Evolutionary conservation across 2,113 vertebrate genomes (phyloP), one percentile per base, ranked within the genome.

Genomic region (Marmota flaviventris): DNA sequence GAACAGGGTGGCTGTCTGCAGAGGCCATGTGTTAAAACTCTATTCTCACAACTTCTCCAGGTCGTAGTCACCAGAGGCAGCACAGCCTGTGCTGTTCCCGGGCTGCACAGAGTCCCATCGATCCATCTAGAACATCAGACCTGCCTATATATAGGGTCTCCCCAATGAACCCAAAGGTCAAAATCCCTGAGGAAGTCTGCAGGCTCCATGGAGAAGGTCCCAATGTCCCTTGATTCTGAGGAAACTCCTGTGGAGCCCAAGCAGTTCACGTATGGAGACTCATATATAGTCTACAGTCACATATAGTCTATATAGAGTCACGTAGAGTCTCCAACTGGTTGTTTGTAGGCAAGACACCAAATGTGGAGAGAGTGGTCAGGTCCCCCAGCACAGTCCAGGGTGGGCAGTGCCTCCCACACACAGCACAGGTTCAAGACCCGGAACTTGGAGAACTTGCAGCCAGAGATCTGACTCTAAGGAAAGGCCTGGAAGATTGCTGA

Each of bases 11-110:
- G 51, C 12, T 81, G 69, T 39, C 42, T 93, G 5, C 51, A 88
- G 11, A 73, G 53, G 32, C 16, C n/a, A 2, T 0, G 8, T 6
- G 0, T 0, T 42, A 34, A 67, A 22, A 5, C 42, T 53, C 69
- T 67, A 39, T 56, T 86, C 37, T 63, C 16, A 45, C 37, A 18
- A 1, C 13, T 32, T 51, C 69, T 45, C 17, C 27, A 56, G 73
- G 7, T 27, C 42, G 42, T 75, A 9, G 25, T 29, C n/a, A 20
- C n/a, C 58, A 29, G 25, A 48, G 37, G 8, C 25, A 48, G 29
- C 17, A 12, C 32, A 89, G 16, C 20, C 22, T 11, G 10, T 58
- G 12, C 76, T 1, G 18, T 63, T 18, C 85, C 67, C 18, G 63
- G 42, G 67, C 37, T 70, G 53, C n/a, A 42, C 4, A 12, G 29